Evolutionary conservation across 2,797 vertebrate genomes (phyloP).

Genomic region (Tadarida brasiliensis): DNA sequence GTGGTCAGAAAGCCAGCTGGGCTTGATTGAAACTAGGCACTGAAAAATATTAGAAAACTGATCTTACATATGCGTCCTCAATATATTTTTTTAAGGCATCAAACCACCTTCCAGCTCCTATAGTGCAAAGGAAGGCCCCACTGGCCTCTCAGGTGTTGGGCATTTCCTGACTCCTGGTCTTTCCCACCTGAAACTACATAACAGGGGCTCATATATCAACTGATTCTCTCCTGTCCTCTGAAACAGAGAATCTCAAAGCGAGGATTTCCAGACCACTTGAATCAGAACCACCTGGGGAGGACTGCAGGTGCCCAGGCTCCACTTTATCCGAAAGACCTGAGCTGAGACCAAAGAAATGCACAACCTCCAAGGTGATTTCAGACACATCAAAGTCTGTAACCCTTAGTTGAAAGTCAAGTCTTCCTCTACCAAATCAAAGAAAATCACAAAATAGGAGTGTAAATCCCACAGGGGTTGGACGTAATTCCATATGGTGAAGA

Average conservation of each 20-base stretch:
- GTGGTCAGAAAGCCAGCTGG: slow-evolving; percentile 42
- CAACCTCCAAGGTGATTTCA: slow-evolving; percentile 4
- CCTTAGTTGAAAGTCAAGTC: neutral
- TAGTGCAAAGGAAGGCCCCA: neutral
- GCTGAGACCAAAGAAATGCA: neutral
- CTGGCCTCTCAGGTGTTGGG: neutral
- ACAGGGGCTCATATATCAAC: neutral
- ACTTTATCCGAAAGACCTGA: neutral
- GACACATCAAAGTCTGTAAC: slow-evolving; percentile 29
- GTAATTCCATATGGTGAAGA: slow-evolving; percentile 1
- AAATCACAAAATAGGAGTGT: neutral
- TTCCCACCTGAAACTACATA: neutral
- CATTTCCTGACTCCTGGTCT: slow-evolving; percentile 41
- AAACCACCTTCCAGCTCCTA: neutral
- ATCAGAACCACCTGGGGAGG: neutral
- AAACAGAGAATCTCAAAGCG: neutral
- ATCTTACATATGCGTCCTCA: neutral
- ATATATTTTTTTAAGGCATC: neutral
- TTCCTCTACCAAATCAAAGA: neutral
- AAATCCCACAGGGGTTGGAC: neutral
- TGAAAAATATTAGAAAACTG: slow-evolving; percentile 57
- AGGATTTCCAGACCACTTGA: neutral
- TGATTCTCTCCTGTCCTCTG: neutral
- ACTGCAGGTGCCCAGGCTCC: neutral
- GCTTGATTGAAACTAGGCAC: neutral